A percentile compares a stretch with the other conserved stretches of the same genome.
Conservation (phyloP, 2,797 vertebrate genomes). For the Tinamus major region DNA sequence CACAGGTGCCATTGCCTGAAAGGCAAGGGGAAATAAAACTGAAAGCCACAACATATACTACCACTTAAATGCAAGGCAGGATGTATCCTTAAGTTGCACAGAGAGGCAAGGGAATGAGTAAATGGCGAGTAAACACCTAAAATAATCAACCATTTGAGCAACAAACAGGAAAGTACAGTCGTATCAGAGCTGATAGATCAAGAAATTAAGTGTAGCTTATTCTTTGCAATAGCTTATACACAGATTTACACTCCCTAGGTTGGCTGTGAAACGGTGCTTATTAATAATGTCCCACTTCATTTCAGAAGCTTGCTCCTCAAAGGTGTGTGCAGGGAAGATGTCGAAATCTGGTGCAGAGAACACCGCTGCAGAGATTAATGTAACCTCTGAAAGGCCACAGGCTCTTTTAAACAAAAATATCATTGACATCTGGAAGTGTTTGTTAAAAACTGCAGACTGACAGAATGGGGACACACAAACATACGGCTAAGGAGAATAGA, state of each 20-base stretch:
- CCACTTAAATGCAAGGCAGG: neutral
- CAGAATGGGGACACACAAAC: slow-evolving; percentile 75
- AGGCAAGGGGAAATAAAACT: neutral
- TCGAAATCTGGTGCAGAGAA: neutral
- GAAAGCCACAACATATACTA: neutral
- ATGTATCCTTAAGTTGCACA: neutral
- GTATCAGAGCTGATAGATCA: neutral
- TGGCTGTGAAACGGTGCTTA: slow-evolving; percentile 14
- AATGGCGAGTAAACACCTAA: neutral
- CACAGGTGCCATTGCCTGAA: neutral
- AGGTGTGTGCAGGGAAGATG: neutral
- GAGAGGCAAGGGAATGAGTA: neutral
- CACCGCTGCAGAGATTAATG: slow-evolving; percentile 58
- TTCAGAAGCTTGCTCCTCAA: neutral
- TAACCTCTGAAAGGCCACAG: slow-evolving; percentile 58
- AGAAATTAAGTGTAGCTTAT: neutral
- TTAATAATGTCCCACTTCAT: slow-evolving; percentile 55
- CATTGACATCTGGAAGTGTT: slow-evolving; percentile 68
- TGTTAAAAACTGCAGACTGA: slow-evolving; percentile 67
- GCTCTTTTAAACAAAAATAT: slow-evolving; percentile 67
- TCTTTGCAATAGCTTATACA: neutral
- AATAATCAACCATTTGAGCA: neutral
- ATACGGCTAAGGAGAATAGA: slow-evolving; percentile 32
- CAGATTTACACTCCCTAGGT: neutral
- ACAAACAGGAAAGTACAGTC: neutral